Evolutionary conservation across 2,888 invertebrate genomes (phyloP), one percentile per base, ranked within the genome.

Genomic region (Zaprionus bogoriensis): DNA sequence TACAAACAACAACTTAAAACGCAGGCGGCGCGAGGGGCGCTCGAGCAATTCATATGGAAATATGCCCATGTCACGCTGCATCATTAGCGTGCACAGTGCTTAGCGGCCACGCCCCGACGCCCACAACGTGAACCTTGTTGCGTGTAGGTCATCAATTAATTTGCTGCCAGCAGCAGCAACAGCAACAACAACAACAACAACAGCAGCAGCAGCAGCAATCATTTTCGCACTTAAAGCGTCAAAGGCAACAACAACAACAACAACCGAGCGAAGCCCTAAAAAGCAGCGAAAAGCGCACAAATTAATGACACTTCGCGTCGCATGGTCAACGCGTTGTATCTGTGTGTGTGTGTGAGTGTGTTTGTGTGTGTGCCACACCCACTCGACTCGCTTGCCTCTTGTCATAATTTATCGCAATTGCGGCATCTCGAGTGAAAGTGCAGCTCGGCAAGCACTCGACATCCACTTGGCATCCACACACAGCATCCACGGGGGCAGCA

Each of bases 391-490:
- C 57, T 73, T 85, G 82, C 78, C 78, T 87, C 82, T 67, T 72
- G 53, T 63, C 61, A 86, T 71, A 76, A 87, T 82, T 87, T 83
- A 82, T 82, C 87, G 86, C 84, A 87, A 87, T 82, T 86, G 87
- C 68, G 71, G 17, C 32, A 58, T 32, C 25, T 60, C 25, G 42
- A 58, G 72, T 53, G 76, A 66, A 75, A 85, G 83, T 79, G 79
- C 74, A 67, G 45, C n/a, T n/a, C n/a, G n/a, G n/a, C 53, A 46
- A 42, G 36, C 44, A 42, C 38, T 50, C 39, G 52, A 2, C 27
- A 46, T 30, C 23, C 54, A 25, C 41, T 32, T n/a, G 23, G 23
- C 19, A 27, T n/a, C 27, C 25, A 25, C 59, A 25, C 59, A 65
- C 57, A 36, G 45, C 59, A 77, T 58, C 58, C 58, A 78, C 76